A percentile compares a stretch with the other conserved stretches of the same genome.
Conservation (phyloP, 2,113 vertebrate genomes). For the Ochotona princeps region DNA sequence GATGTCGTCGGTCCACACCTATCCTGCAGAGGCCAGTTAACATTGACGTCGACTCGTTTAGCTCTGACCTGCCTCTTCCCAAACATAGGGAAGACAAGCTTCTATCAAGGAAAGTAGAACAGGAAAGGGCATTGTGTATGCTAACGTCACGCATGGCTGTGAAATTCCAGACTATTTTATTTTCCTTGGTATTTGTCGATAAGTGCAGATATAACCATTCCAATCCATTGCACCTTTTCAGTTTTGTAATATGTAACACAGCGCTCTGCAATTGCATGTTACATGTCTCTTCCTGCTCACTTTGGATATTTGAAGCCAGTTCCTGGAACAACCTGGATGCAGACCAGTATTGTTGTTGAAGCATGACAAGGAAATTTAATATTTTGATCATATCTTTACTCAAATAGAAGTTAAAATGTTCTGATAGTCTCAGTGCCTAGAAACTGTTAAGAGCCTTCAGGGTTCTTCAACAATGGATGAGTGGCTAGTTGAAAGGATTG, state of each 20-base stretch:
- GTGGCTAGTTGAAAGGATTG: not conserved
- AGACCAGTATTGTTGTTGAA: not conserved
- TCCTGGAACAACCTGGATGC: not conserved
- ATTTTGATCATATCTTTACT: not conserved
- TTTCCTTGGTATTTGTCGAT: not conserved
- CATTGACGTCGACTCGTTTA: not conserved
- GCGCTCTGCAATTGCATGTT: not conserved
- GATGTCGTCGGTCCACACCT: not conserved
- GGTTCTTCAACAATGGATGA: not conserved
- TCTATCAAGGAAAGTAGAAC: not conserved
- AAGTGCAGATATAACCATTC: not conserved
- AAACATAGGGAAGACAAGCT: not conserved
- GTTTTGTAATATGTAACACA: not conserved
- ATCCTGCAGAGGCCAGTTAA: not conserved
- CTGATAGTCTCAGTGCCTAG: not conserved
- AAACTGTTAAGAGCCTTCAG: not conserved
- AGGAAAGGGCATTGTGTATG: rapidly evolving
- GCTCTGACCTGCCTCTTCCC: not conserved
- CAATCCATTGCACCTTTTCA: not conserved
- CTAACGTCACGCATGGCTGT: not conserved
- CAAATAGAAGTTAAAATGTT: not conserved
- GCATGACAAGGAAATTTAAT: not conserved
- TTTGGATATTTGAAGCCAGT: not conserved
- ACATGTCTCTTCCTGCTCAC: not conserved
- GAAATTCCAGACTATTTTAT: not conserved